Evolutionary conservation across 2,888 invertebrate species (phyloP), one percentile per base, ranked within the genome.

Genomic region (Chrysopilus asiliformis): DNA sequence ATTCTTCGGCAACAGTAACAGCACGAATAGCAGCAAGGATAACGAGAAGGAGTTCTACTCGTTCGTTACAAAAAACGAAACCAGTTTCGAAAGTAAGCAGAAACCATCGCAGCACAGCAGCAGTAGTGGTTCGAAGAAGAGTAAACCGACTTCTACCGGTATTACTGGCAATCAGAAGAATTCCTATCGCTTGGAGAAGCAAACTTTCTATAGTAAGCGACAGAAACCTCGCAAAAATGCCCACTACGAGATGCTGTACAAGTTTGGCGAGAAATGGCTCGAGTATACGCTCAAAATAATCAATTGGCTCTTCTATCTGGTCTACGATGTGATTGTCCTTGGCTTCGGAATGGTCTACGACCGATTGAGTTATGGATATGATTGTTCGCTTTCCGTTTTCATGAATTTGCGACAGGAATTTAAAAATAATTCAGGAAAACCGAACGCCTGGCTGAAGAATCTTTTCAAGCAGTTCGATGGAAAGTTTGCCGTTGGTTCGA

Each of bases 281-380:
- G 68, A 65, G 28, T 71, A 68, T 2, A 67, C 71, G 5, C 64
- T 70, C 56, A 74, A 69, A 50, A 72, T 83, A 39, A 58, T 82
- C 38, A 68, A 74, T 39, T 87, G 87, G 87, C 72, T 87, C 40
- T 66, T 80, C 45, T 77, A 79, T 63, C 66, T 87, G 48, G 70
- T 87, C 16, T 80, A 77, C 17, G 86, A 87, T 58, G 80, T 86
- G 47, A 73, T 79, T 47, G 76, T 77, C 40, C 76, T 87, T 68
- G 86, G 84, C 36, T 60, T 53, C 40, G 60, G 60, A 41, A 60
- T 64, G 48, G 51, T 51, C 1, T 60, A 56, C 31, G 63, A 63
- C 22, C 55, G 58, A 5, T 25, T 60, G 9, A 48, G 50, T 1
- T 39, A 48, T 15, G 53, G 50, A 9, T 58, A 53, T 37, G 45